These are phyloP conservation scores for Rapana venosa DNA, from an alignment of 2,888 invertebrate genomes.

Conservation along the genomic window DNA sequence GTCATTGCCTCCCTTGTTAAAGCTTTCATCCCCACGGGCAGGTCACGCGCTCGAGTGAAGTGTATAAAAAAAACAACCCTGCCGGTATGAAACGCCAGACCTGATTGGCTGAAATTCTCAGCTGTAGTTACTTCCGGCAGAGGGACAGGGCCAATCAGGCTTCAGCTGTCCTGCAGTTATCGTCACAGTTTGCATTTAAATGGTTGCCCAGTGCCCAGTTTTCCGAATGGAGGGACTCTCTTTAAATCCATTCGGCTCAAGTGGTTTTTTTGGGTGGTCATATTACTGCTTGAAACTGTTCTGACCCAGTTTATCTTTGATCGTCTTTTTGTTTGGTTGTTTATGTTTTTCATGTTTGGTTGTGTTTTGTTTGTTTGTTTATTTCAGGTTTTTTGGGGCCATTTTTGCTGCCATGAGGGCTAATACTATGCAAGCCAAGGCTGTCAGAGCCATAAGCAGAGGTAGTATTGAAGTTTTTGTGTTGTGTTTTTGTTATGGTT, in stretches of 20 bases:
- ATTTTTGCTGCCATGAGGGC: too few species aligned
- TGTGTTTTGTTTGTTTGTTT: too few species aligned
- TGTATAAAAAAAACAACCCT: background rate
- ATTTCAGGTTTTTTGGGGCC: too few species aligned
- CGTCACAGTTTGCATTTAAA: background rate
- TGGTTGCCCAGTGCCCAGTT: background rate
- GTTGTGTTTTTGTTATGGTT: too few species aligned
- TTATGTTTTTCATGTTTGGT: too few species aligned
- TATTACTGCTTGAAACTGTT: too few species aligned
- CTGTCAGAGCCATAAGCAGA: too few species aligned
- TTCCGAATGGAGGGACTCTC: background rate
- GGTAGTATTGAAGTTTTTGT: too few species aligned
- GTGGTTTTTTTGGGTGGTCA: background rate
- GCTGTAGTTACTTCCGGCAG: background rate
- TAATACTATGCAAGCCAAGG: too few species aligned
- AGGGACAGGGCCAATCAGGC: background rate
- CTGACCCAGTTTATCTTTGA: too few species aligned
- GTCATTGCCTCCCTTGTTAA: too few species aligned
- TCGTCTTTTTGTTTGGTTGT: too few species aligned
- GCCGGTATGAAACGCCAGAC: background rate
- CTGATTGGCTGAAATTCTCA: slow-evolving; percentile 1
- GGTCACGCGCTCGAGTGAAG: background rate
- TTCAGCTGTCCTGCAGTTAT: background rate
- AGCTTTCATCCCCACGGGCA: background rate
- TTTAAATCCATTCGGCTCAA: background rate